phyloP scores from a whole-genome alignment of 2,113 vertebrate genomes.

The Cyprinus carpio region DNA sequence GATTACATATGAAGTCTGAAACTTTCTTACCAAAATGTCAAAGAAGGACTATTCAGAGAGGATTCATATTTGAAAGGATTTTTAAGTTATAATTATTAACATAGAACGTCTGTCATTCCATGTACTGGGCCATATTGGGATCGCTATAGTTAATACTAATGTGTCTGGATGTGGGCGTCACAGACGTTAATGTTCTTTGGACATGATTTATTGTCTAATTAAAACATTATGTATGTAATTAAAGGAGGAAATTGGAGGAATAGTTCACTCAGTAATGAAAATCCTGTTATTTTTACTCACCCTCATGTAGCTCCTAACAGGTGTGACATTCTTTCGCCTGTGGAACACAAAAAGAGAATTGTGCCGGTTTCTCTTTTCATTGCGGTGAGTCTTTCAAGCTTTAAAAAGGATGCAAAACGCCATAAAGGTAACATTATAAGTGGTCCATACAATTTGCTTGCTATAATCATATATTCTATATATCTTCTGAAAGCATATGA shows the following conservation, averaged over 20 bases:
- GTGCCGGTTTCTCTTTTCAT: background rate
- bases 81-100: conserved; percentile 6
- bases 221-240: conserved; percentile 17
- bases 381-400: background rate
- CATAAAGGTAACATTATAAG: background rate
- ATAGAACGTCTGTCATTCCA: background rate
- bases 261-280: conserved; percentile 15
- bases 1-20: conserved; percentile 27
- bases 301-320: background rate
- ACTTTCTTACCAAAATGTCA: background rate
- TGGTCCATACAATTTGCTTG: background rate
- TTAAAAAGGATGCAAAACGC: background rate
- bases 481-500: background rate
- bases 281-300: conserved; percentile 18
- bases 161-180: conserved; percentile 4
- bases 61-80: background rate
- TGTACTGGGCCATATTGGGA: background rate
- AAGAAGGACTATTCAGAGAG: background rate
- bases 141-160: conserved; percentile 17
- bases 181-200: background rate
- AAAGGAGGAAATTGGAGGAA: conserved; percentile 9
- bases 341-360: background rate
- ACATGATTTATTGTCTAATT: conserved; percentile 16
- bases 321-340: background rate
- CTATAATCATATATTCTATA: background rate